Evolutionary conservation across 2,888 invertebrate genomes (phyloP).

Genomic region (Allygus modestus): DNA sequence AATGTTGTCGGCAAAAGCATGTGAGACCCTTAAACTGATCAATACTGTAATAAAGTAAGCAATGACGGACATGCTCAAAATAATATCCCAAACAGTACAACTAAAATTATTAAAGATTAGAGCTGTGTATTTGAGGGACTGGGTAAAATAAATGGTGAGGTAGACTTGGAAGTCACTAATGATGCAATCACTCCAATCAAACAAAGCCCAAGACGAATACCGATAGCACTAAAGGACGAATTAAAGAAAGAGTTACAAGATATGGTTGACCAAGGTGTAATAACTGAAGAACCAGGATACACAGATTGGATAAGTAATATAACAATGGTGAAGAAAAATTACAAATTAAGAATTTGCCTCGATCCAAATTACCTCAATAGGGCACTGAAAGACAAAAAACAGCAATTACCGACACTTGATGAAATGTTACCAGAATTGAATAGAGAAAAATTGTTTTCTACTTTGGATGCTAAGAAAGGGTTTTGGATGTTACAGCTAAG

Average conservation of each 20-base stretch:
- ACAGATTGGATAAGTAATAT: conserved; percentile 66
- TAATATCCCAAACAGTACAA: neutral
- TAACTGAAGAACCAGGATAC: conserved; percentile 62
- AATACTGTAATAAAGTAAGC: too few species aligned
- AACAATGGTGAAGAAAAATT: conserved; percentile 60
- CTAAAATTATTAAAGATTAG: conserved; percentile 27
- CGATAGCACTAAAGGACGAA: conserved; percentile 44
- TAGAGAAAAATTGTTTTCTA: conserved; percentile 61
- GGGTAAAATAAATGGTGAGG: conserved; percentile 35
- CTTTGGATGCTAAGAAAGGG: conserved; percentile 64
- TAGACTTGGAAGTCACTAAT: conserved; percentile 20
- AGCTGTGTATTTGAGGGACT: conserved; percentile 61
- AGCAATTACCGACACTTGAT: conserved; percentile 65
- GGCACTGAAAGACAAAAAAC: conserved; percentile 64
- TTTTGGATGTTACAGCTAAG: conserved; percentile 66
- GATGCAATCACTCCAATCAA: neutral
- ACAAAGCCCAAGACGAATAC: conserved; percentile 1
- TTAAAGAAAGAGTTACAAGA: conserved; percentile 62
- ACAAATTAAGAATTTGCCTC: conserved; percentile 64
- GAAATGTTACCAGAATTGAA: conserved; percentile 61
- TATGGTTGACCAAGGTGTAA: conserved; percentile 61
- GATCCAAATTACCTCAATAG: conserved; percentile 64
- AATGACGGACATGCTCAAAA: too few species aligned
- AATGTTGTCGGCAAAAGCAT: too few species aligned
- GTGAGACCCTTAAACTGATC: too few species aligned